Evolutionary conservation across 1,140 invertebrate species (phyloP), one percentile per base, ranked within the genome.

Genomic region (Argopecten irradians): DNA sequence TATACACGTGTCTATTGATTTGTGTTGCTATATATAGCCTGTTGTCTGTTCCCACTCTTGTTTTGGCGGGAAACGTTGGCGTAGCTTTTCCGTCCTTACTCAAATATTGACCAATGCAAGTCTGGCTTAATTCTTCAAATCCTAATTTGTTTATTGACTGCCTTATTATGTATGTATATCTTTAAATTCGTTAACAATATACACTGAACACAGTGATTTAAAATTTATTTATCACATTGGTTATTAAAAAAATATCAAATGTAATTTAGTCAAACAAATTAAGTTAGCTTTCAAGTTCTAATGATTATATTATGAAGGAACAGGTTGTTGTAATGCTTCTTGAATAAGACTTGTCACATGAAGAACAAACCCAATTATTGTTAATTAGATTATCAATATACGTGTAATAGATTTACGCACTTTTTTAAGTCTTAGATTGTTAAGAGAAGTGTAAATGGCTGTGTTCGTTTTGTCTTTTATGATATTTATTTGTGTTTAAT

Each of bases 81-180:
- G 55, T 71, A n/a, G 55, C 55, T 71, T 71, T 71, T 71, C 55
- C 55, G 55, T 71, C 55, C 55, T 71, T n/a, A 71, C n/a, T 71
- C 55, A 71, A 71, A 71, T 71, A 28, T 71, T 39, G 5, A 71
- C 55, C 55, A 71, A 71, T 71, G 55, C 55, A 71, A 71, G 28
- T 71, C 55, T 71, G 22, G n/a, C n/a, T 71, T 28, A 71, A n/a
- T 71, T 71, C 55, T 71, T n/a, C 5, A 71, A 71, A 71, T 22
- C 28, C 55, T 71, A 1, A 28, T 71, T 55, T 22, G 43, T 11
- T 55, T 71, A 28, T 5, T 8, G n/a, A 16, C n/a, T 71, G 55
- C 55, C 55, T 71, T 71, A 71, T 5, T 71, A 71, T 19, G 1
- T 71, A 28, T 71, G 55, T n/a, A 3, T 71, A 28, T 71, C 28